Evolutionary conservation across 2,113 vertebrate genomes (phyloP).

Genomic region (Sphyrna mokarran): DNA sequence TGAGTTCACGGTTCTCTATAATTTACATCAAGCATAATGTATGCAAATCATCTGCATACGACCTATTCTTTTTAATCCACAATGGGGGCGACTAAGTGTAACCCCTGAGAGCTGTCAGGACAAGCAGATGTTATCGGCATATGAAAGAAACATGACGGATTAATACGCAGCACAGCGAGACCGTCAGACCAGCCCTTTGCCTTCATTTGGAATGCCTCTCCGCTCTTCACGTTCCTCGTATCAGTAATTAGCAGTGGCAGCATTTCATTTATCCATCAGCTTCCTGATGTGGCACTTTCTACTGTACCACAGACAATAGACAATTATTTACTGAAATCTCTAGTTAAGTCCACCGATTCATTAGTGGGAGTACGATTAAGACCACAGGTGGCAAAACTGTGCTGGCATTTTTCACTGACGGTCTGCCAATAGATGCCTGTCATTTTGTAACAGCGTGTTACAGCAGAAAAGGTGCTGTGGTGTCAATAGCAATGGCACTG

Average conservation of each 20-base stretch:
- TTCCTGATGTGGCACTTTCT: constrained; percentile 61
- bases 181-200: constrained; percentile 47
- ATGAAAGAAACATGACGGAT: constrained; percentile 54
- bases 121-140: constrained; percentile 43
- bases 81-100: constrained; percentile 39
- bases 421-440: not conserved
- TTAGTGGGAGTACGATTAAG: constrained; percentile 41
- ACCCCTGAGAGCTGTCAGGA: constrained; percentile 40
- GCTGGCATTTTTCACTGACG: not conserved
- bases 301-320: constrained; percentile 58
- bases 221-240: constrained; percentile 56
- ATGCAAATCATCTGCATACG: not conserved
- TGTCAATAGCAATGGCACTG: not conserved
- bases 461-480: not conserved
- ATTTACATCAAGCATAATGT: constrained; percentile 25
- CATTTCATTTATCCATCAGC: constrained; percentile 71
- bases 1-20: constrained; percentile 6
- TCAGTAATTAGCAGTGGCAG: constrained; percentile 77
- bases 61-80: constrained; percentile 29
- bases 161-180: constrained; percentile 49
- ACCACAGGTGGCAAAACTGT: not conserved
- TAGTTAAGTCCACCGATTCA: constrained; percentile 51
- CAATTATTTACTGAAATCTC: constrained; percentile 58
- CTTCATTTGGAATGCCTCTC: constrained; percentile 50
- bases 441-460: not conserved